These are phyloP conservation scores for Serilophus lunatus DNA, from an alignment of 2,113 vertebrate species.

Conservation along the genomic window DNA sequence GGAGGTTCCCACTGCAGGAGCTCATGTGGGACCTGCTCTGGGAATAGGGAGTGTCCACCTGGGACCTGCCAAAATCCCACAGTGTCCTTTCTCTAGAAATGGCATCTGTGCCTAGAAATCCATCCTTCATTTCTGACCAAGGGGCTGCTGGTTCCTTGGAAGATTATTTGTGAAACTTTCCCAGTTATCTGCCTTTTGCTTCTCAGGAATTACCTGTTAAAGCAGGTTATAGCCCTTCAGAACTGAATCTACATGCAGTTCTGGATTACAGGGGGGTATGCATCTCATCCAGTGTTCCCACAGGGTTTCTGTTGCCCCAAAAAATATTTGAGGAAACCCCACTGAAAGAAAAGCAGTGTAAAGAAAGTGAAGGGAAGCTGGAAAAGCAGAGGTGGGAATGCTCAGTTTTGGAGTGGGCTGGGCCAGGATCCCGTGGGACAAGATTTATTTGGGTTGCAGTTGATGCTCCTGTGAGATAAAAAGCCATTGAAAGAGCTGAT, in stretches of 20 bases:
- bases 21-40: rapidly evolving
- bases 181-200: not conserved
- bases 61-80: not conserved
- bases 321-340: not conserved
- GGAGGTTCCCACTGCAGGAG: not conserved
- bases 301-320: not conserved
- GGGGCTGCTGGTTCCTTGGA: not conserved
- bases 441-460: not conserved
- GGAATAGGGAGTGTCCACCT: not conserved
- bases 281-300: not conserved
- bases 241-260: not conserved
- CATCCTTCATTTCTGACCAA: rapidly evolving
- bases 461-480: not conserved
- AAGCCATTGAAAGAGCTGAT: not conserved
- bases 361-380: not conserved
- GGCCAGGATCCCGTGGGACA: not conserved
- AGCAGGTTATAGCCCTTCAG: not conserved
- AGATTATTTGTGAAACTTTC: not conserved
- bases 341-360: not conserved
- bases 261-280: too few relatives aligned
- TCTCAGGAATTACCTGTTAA: not conserved
- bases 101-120: rapidly evolving
- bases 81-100: not conserved
- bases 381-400: not conserved
- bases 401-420: not conserved